Conservation (phyloP, 2,797 vertebrate species). For the Tolypeutes matacus region DNA sequence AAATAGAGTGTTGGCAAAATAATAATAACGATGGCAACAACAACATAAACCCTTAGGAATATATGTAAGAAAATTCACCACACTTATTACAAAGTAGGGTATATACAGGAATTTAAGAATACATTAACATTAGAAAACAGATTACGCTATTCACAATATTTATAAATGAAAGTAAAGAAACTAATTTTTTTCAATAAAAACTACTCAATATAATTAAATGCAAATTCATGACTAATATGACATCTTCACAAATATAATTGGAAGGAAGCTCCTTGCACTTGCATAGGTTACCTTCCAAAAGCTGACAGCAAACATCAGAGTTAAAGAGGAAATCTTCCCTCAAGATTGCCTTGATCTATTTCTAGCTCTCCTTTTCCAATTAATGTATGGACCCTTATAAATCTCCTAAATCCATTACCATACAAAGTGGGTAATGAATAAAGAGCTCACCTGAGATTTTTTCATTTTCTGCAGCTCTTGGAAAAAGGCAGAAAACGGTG, state of each 20-base stretch:
- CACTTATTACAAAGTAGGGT: not conserved
- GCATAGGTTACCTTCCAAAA: not conserved
- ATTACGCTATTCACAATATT: not conserved
- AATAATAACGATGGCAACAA: no score
- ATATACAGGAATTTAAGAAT: not conserved
- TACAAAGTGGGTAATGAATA: not conserved
- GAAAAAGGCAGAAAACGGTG: not conserved
- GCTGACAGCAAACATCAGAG: not conserved
- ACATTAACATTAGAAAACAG: not conserved
- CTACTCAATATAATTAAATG: not conserved
- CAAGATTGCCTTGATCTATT: not conserved
- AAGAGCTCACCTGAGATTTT: not conserved
- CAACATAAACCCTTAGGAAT: not conserved
- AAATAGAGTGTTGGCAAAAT: not conserved
- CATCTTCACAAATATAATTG: not conserved
- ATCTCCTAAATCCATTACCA: not conserved
- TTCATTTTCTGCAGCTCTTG: not conserved
- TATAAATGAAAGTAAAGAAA: not conserved
- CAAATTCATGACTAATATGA: not conserved
- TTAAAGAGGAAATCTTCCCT: no score
- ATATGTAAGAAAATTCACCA: not conserved
- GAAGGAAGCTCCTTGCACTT: not conserved
- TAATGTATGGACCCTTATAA: not conserved
- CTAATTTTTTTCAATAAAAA: not conserved
- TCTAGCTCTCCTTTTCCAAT: not conserved